These are phyloP conservation scores for Nothura maculosa DNA, from an alignment of 2,797 vertebrate genomes.

Conservation along the genomic window DNA sequence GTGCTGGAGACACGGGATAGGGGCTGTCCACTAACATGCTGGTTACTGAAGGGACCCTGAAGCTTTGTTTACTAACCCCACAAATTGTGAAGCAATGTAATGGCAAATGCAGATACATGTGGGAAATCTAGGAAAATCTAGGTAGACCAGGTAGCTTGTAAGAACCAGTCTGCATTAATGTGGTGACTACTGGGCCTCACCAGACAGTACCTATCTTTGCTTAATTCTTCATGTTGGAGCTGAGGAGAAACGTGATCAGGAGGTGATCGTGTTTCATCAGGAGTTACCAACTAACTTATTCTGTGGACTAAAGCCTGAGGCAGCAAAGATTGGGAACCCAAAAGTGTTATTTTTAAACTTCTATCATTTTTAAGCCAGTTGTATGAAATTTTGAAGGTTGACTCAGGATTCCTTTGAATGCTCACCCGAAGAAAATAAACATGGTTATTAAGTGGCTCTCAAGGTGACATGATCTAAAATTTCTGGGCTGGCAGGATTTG, in stretches of 20 bases:
- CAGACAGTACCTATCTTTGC: neutral
- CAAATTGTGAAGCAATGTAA: neutral
- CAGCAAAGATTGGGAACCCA: neutral
- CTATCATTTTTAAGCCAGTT: neutral
- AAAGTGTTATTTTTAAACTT: neutral
- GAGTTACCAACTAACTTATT: neutral
- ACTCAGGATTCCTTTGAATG: neutral
- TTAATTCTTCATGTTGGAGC: neutral
- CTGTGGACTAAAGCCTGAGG: neutral
- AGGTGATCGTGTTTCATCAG: neutral
- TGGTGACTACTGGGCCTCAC: neutral
- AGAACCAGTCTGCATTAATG: neutral
- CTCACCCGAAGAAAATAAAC: neutral
- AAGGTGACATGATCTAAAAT: neutral
- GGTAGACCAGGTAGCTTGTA: neutral
- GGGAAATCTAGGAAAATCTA: no score
- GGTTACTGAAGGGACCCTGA: neutral
- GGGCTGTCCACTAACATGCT: rapidly evolving
- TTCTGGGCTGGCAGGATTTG: neutral
- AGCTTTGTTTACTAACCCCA: neutral
- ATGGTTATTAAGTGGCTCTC: neutral
- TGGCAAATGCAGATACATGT: neutral
- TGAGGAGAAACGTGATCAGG: neutral
- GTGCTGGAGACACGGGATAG: rapidly evolving
- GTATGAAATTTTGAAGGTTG: neutral